Evolutionary conservation across 2,888 invertebrate species (phyloP).

Genomic region (Callyntrura sp.): DNA sequence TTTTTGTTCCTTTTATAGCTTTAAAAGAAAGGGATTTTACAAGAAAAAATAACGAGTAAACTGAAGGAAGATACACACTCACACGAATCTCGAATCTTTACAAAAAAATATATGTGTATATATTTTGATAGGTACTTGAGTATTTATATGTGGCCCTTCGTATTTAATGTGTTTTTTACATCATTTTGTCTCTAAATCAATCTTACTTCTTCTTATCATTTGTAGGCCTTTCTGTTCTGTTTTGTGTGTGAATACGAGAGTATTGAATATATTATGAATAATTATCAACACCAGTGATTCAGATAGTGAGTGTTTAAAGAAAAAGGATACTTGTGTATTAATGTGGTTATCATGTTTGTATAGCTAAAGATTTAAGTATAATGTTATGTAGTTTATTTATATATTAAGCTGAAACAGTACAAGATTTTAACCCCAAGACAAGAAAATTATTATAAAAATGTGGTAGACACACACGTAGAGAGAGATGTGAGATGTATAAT

Average conservation of each 20-base stretch:
- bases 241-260: conserved; percentile 34
- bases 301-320: conserved; percentile 64
- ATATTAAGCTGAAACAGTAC: conserved; percentile 38
- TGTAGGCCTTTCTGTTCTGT: conserved; percentile 33
- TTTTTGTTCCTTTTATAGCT: conserved; percentile 53
- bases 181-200: conserved; percentile 53
- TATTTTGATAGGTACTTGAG: background rate
- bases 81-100: background rate
- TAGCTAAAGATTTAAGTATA: background rate
- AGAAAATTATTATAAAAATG: conserved; percentile 20
- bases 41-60: background rate
- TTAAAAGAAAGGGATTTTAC: conserved; percentile 62
- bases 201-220: conserved; percentile 37
- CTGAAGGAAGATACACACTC: background rate
- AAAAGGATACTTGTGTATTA: conserved; percentile 15
- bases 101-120: conserved; percentile 7
- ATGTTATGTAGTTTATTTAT: background rate
- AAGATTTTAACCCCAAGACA: conserved; percentile 52
- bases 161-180: conserved; percentile 1
- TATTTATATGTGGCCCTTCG: conserved; percentile 26
- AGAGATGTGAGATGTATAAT: background rate
- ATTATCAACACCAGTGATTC: conserved; percentile 72
- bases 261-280: conserved; percentile 38
- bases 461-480: background rate
- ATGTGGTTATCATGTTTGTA: background rate